Evolutionary conservation across 2,797 vertebrate species (phyloP).

Genomic region (Gadopsis marmoratus): DNA sequence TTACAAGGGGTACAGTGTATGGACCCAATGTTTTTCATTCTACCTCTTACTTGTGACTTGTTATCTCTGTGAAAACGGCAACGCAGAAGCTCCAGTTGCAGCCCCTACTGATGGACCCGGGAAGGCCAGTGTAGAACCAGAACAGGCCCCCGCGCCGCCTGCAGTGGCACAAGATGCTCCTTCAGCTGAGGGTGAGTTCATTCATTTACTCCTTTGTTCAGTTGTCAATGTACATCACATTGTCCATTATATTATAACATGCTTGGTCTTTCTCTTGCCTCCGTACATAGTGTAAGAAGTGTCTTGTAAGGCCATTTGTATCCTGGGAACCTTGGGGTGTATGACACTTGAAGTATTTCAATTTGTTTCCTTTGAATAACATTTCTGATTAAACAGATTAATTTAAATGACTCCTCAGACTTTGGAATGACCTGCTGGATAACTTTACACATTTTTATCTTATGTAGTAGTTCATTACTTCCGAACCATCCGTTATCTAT

Average conservation of each 20-base stretch:
- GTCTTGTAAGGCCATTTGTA: neutral
- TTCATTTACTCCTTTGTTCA: neutral
- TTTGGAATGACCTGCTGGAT: too few relatives aligned
- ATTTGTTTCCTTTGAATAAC: too few relatives aligned
- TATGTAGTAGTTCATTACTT: neutral
- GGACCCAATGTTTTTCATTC: neutral
- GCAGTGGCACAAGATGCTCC: constrained; percentile 44
- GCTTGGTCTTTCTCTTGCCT: neutral
- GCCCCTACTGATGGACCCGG: constrained; percentile 33
- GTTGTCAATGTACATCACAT: neutral
- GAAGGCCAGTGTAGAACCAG: constrained; percentile 33
- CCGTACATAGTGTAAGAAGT: neutral
- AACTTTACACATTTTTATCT: neutral
- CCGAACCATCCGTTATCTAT: too few relatives aligned
- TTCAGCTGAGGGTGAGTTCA: constrained; percentile 63
- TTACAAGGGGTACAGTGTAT: neutral
- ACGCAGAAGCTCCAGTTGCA: constrained; percentile 44
- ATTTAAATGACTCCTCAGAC: too few relatives aligned
- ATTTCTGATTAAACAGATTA: too few relatives aligned
- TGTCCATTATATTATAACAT: neutral
- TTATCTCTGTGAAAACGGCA: constrained; percentile 17
- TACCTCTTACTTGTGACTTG: constrained; percentile 28
- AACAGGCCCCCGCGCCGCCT: constrained; percentile 19
- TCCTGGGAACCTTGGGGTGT: neutral
- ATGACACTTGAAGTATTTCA: neutral